Base-by-base conservation (phyloP, 1,140 invertebrate genomes). In the Sinella curviseta region DNA sequence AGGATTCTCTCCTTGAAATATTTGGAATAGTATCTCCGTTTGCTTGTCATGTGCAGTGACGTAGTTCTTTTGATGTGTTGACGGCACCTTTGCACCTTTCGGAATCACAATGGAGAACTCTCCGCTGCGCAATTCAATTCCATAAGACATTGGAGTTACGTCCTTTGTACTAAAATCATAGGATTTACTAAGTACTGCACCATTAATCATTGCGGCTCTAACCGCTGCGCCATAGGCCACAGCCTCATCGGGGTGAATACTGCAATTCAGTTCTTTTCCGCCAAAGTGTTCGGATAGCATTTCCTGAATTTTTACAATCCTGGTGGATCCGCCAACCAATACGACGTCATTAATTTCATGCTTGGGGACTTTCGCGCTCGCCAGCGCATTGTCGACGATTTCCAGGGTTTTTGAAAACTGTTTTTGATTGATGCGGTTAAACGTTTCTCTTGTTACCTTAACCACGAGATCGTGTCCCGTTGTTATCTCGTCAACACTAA, bases 311-410 rank as follows among this genome's bases (percentile, higher is more conserved):
- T 24, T 74, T 74, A 36, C 34, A 35, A 76, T 76, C 28, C 48
- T 8, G 2, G 74, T 76, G 4, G 35, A 76, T 54, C 74, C 70
- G 2, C 70, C 70, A 36, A 74, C 30, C 16, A 74, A 36, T 8
- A 74, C 4, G 2, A 74, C 34, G 17, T 74, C 70, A 24, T 74
- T 30, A 74, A 74, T 74, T 8, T 74, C 30, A 14, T 28, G 2
- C 24, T 60, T 60, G 8, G 4, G 4, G 17, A 48, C 4, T 48
- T 17, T 17, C 39, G 39, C 77, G 81, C 90, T 90, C 60, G 90
- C 88, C 85, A 91, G 83, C 33, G 90, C 85, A 80, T 91, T 89
- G 81, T 91, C 90, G 8, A 91, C 90, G 31, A 90, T 90, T 34
- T 90, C 89, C 77, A 91, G 80, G 14, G 90, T 90, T 24, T 87